phyloP scores from a whole-genome alignment of 2,888 invertebrate genomes.

The Plutella xylostella region DNA sequence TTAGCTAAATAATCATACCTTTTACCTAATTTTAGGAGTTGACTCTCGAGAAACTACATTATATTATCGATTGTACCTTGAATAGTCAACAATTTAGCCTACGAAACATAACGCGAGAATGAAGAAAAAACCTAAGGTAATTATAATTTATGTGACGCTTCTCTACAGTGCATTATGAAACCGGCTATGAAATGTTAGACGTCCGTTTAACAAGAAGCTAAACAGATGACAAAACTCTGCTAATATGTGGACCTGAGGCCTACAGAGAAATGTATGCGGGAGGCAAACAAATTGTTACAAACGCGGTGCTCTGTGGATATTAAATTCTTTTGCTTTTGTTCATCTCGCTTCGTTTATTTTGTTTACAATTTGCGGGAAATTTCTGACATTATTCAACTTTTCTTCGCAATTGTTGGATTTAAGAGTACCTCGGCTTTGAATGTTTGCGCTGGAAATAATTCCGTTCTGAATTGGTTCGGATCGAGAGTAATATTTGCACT shows the following conservation, averaged over 20 bases:
- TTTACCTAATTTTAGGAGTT: no score
- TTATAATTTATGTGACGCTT: no score
- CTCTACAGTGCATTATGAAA: no score
- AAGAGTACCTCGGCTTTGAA: neutral
- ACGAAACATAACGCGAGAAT: no score
- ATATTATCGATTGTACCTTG: no score
- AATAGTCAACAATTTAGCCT: no score
- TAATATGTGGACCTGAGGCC: constrained; percentile 36
- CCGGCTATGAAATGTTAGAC: no score
- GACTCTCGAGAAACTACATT: no score
- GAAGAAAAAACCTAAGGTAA: no score
- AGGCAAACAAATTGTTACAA: constrained; percentile 57
- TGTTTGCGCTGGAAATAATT: neutral
- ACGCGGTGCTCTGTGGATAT: constrained; percentile 48
- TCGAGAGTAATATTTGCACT: no score
- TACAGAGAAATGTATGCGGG: constrained; percentile 41
- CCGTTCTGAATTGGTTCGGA: no score
- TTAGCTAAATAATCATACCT: no score
- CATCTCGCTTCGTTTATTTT: constrained; percentile 45
- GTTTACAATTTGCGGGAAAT: constrained; percentile 43
- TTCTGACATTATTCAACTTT: constrained; percentile 37
- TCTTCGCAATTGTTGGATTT: constrained; percentile 15
- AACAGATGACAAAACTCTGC: constrained; percentile 11
- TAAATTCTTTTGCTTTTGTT: constrained; percentile 61
- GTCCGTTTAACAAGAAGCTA: neutral